Conservation (phyloP, 2,888 invertebrate genomes). For the Oasisia sp. region DNA sequence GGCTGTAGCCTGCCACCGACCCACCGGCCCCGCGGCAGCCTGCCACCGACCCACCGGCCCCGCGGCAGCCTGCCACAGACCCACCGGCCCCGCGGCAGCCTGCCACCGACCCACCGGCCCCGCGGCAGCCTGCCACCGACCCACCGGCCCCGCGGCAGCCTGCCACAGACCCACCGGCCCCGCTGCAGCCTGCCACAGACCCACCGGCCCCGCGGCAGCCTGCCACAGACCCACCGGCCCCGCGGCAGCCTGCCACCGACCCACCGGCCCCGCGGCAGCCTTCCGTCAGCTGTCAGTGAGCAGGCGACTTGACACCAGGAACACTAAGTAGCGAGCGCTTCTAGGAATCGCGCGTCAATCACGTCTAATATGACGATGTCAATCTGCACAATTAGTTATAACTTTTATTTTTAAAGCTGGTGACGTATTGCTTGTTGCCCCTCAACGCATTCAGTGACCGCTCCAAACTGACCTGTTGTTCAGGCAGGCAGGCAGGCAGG, state of each 20-base stretch:
- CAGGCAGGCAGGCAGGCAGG: no score
- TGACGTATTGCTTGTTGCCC: neutral
- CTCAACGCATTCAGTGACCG: no score
- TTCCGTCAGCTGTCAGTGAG: neutral
- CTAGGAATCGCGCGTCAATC: conserved; percentile 11
- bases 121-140: neutral
- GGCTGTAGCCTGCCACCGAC: neutral
- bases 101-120: no score
- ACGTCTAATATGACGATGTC: neutral
- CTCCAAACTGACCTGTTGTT: no score
- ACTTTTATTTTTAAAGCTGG: neutral
- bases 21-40: neutral
- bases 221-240: no score
- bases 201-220: neutral
- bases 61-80: neutral
- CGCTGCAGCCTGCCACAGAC: neutral
- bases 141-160: neutral
- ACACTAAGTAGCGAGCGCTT: neutral
- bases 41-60: neutral
- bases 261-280: neutral
- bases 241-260: neutral
- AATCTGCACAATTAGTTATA: neutral
- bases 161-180: no score
- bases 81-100: neutral
- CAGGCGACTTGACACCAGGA: neutral